phyloP scores from a whole-genome alignment of 1,140 invertebrate species.

The Brachionus koreanus region DNA sequence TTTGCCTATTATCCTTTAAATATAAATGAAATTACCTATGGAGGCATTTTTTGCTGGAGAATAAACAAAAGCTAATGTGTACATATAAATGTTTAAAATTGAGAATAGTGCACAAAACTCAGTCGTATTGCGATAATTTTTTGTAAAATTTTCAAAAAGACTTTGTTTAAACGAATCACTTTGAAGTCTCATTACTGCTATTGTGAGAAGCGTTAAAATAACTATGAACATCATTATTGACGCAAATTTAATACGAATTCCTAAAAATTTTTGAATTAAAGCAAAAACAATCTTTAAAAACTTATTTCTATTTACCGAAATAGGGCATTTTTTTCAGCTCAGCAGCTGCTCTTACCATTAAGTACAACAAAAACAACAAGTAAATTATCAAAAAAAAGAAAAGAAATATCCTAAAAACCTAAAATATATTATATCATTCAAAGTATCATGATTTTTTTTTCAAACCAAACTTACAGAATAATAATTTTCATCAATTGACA shows the following conservation, averaged over 20 bases:
- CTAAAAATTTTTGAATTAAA: constrained; percentile 62
- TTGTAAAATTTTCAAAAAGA: constrained; percentile 79
- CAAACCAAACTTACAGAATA: background rate
- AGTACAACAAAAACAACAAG: constrained; percentile 74
- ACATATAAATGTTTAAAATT: constrained; percentile 88
- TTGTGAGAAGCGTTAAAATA: constrained; percentile 69
- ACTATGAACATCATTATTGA: constrained; percentile 80
- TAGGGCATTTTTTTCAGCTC: constrained; percentile 92
- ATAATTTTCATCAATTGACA: constrained; percentile 67
- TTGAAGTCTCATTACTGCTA: constrained; percentile 78
- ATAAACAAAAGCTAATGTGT: constrained; percentile 88
- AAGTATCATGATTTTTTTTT: background rate
- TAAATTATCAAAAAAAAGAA: constrained; percentile 73
- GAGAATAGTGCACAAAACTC: constrained; percentile 92
- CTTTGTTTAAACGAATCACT: constrained; percentile 83
- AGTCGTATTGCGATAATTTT: constrained; percentile 80
- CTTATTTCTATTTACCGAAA: constrained; percentile 71
- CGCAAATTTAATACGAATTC: constrained; percentile 83
- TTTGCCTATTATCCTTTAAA: no score
- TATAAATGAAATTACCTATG: no score
- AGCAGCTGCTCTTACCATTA: constrained; percentile 82
- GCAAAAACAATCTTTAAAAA: background rate
- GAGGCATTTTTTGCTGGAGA: constrained; percentile 74
- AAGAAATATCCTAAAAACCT: constrained; percentile 47
- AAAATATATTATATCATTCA: background rate